A percentile compares a stretch with the other conserved stretches of the same genome.
Conservation (phyloP, 2,113 vertebrate species). For the Nanorana parkeri region DNA sequence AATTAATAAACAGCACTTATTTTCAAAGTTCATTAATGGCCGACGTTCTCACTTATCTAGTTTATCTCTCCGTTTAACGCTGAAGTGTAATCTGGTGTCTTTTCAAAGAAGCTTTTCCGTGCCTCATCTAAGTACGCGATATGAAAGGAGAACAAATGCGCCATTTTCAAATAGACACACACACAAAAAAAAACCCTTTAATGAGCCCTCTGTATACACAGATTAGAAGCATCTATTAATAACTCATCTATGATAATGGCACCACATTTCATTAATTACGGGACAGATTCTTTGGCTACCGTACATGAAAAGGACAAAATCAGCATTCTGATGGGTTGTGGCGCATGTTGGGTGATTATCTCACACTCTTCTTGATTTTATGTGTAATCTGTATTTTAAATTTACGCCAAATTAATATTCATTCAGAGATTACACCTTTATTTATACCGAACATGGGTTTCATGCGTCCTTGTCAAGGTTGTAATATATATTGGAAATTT, state of each 20-base stretch:
- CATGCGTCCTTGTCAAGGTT: conserved; percentile 1
- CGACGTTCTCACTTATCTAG: too few relatives aligned
- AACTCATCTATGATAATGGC: not conserved
- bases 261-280: not conserved
- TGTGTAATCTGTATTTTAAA: conserved; percentile 13
- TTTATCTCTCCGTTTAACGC: too few relatives aligned
- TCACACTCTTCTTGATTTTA: not conserved
- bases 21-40: too few relatives aligned
- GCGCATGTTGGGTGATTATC: not conserved
- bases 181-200: conserved; percentile 2
- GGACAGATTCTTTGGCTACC: not conserved
- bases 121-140: not conserved
- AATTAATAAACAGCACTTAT: too few relatives aligned
- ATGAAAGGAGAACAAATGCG: not conserved
- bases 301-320: not conserved
- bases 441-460: not conserved
- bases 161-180: not conserved
- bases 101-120: conserved; percentile 4
- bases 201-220: conserved; percentile 1
- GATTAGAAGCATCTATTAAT: not conserved
- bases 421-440: conserved; percentile 14
- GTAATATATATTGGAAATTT: too few relatives aligned
- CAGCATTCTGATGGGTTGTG: not conserved
- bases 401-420: conserved; percentile 3
- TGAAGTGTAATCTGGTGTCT: not conserved